Conservation (phyloP, 2,113 vertebrate genomes). For the Herpetotheres cachinnans region DNA sequence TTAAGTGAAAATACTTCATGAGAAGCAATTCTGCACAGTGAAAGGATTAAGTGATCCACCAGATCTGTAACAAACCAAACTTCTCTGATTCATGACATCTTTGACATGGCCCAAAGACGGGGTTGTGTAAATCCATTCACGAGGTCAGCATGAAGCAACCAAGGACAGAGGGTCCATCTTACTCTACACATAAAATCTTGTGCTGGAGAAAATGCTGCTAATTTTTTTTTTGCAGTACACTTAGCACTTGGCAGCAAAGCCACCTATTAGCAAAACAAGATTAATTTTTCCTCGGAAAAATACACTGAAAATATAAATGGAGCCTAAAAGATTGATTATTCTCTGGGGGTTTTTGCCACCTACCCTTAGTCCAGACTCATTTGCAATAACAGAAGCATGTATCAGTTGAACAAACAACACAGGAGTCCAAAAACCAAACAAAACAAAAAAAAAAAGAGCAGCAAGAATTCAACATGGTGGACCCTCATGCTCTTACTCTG, state of each 20-base stretch:
- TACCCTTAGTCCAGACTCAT: background rate
- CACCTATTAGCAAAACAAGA: background rate
- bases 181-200: background rate
- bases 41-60: constrained; percentile 11
- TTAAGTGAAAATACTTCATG: background rate
- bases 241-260: background rate
- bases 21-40: background rate
- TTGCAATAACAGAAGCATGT: background rate
- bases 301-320: background rate
- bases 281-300: constrained; percentile 8
- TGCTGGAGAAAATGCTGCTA: background rate
- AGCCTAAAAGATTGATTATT: background rate
- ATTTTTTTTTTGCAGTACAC: background rate
- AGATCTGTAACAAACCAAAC: background rate
- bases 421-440: background rate
- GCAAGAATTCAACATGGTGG: background rate
- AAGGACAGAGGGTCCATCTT: background rate
- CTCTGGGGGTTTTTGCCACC: background rate
- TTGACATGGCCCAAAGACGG: background rate
- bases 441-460: background rate
- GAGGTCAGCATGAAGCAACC: background rate
- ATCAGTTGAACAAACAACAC: background rate
- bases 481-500: background rate
- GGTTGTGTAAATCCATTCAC: background rate
- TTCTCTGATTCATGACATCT: background rate